A percentile compares a stretch with the other conserved stretches of the same genome.
Evolutionary conservation across 53 echinoderm and acorn worm genomes (phyloP).

Genomic region (Echinometra lucunter): DNA sequence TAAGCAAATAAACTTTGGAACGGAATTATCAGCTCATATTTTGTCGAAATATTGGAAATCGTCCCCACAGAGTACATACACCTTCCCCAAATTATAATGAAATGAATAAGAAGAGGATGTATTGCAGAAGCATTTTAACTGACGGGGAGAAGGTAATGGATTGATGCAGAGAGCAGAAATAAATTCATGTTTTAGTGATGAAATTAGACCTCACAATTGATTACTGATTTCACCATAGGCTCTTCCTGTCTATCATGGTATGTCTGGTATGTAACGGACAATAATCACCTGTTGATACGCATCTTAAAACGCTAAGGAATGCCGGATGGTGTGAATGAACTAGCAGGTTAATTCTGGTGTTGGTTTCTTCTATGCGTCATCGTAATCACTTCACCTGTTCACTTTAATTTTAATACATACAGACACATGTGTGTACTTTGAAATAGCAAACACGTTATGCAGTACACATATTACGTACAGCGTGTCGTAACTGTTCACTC

Average conservation of each 20-base stretch:
- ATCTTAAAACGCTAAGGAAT: not conserved
- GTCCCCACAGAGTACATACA: too few species aligned
- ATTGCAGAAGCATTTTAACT: too few species aligned
- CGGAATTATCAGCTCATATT: too few species aligned
- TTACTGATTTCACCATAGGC: not conserved
- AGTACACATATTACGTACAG: constrained; percentile 1
- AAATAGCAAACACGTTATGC: not conserved
- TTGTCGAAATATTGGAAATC: too few species aligned
- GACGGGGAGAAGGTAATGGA: too few species aligned
- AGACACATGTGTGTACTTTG: not conserved
- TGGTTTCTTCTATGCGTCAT: constrained; percentile 12
- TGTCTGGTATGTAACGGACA: not conserved
- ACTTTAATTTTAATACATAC: not conserved
- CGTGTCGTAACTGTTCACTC: not conserved
- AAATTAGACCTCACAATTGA: not conserved
- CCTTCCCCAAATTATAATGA: too few species aligned
- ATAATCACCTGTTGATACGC: not conserved
- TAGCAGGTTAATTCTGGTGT: not conserved
- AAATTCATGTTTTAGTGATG: not conserved
- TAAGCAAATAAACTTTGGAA: too few species aligned
- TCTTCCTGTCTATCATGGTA: not conserved
- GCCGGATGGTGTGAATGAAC: not conserved
- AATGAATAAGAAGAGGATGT: too few species aligned
- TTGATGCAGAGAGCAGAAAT: too few species aligned
- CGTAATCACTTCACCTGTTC: not conserved